Percentiles rank a stretch among this genome's conserved stretches.
Conservation (phyloP, 2,113 vertebrate species). For the Zingel zingel region DNA sequence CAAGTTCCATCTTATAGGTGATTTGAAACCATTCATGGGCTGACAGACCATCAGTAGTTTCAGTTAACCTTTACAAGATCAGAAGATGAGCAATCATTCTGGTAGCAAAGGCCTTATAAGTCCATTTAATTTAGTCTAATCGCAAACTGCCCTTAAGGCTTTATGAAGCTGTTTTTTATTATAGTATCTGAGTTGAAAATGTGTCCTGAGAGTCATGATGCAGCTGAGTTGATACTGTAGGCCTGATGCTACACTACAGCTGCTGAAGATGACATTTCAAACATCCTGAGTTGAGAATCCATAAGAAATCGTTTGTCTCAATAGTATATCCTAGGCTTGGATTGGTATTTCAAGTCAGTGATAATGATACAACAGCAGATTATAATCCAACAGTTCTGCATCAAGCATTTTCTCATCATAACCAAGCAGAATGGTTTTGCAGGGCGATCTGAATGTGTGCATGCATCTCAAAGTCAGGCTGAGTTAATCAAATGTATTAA, state of each 20-base stretch:
- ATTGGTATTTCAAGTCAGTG: background rate
- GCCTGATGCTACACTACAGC: conserved; percentile 1
- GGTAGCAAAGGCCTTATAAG: background rate
- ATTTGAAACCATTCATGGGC: background rate
- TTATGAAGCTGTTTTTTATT: conserved; percentile 13
- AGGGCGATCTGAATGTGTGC: background rate
- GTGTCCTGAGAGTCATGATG: too few relatives aligned
- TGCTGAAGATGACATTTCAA: background rate
- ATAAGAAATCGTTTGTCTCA: background rate
- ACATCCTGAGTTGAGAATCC: background rate
- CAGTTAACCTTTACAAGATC: conserved; percentile 1
- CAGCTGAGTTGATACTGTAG: background rate
- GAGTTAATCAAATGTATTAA: conserved; percentile 67
- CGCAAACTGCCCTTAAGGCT: background rate
- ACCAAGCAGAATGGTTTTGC: background rate
- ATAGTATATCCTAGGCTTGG: background rate
- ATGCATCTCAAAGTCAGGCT: conserved; percentile 23
- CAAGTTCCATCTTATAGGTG: background rate
- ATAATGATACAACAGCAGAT: background rate
- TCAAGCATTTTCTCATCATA: conserved; percentile 27
- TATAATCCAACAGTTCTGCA: background rate
- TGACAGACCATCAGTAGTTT: background rate
- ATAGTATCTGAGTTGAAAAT: too few relatives aligned
- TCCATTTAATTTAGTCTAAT: background rate
- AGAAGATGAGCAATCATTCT: background rate